phyloP scores from a whole-genome alignment of 2,113 vertebrate species.

The Ascaphus truei region DNA sequence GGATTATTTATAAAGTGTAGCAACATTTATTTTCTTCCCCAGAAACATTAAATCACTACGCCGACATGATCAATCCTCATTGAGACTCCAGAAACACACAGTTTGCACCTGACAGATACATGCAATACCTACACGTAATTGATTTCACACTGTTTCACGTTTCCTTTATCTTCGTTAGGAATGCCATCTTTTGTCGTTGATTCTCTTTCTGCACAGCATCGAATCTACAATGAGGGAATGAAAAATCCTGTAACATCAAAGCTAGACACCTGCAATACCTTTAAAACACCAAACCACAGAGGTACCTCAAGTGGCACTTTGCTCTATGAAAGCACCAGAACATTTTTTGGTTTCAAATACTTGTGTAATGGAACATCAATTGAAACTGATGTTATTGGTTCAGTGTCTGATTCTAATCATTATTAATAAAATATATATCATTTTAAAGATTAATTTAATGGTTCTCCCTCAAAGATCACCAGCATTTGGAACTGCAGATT shows the following conservation, averaged over 20 bases:
- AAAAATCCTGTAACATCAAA: too few relatives aligned
- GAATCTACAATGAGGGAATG: conserved; percentile 69
- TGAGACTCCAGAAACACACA: not conserved
- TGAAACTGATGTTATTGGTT: too few relatives aligned
- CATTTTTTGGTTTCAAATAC: not conserved
- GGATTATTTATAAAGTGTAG: not conserved
- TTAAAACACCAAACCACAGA: too few relatives aligned
- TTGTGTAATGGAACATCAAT: too few relatives aligned
- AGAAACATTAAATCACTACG: not conserved
- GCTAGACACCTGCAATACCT: too few relatives aligned
- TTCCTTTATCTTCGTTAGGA: conserved; percentile 90
- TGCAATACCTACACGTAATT: conserved; percentile 86
- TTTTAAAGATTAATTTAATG: too few relatives aligned
- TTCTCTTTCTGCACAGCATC: conserved; percentile 81
- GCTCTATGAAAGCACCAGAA: not conserved
- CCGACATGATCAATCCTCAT: not conserved
- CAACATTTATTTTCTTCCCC: not conserved
- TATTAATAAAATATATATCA: too few relatives aligned
- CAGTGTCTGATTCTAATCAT: too few relatives aligned
- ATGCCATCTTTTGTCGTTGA: conserved; percentile 82
- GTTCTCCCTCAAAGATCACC: too few relatives aligned
- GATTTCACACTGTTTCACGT: conserved; percentile 92
- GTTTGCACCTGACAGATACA: not conserved
- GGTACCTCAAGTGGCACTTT: not conserved
- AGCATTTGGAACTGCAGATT: too few relatives aligned